phyloP scores from a whole-genome alignment of 1,140 invertebrate genomes.

The Orchestia grillus region DNA sequence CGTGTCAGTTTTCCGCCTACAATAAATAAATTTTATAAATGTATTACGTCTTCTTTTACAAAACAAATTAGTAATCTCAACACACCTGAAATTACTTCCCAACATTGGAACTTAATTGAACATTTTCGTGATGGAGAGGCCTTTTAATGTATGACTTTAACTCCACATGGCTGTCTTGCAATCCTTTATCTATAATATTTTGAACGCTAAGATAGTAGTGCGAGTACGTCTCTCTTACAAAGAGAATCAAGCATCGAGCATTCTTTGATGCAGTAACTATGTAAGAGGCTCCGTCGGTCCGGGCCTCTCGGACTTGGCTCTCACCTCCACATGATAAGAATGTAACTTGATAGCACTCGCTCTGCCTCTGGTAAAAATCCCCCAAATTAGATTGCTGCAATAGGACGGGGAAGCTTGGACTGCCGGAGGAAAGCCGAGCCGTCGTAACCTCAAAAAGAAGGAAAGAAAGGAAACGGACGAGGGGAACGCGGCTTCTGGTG shows the following conservation, averaged over 20 bases:
- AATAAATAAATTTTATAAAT: neutral
- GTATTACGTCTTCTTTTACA: no score
- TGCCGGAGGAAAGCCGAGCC: constrained; percentile 53
- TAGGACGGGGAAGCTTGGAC: constrained; percentile 55
- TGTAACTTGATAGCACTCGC: constrained; percentile 56
- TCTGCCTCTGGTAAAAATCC: constrained; percentile 56
- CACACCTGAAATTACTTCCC: no score
- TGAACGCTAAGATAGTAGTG: neutral
- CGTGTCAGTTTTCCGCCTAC: no score
- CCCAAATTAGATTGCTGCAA: constrained; percentile 56
- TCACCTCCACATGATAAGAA: constrained; percentile 55
- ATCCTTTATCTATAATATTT: neutral
- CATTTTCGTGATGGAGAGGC: neutral
- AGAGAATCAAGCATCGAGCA: neutral
- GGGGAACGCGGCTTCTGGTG: constrained; percentile 18
- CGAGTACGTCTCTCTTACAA: neutral
- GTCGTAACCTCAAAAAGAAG: constrained; percentile 45
- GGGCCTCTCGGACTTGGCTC: constrained; percentile 44
- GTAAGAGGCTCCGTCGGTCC: constrained; percentile 8
- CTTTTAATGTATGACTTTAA: neutral
- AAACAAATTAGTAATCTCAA: no score
- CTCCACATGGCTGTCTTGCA: neutral
- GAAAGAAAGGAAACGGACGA: neutral
- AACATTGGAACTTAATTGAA: neutral
- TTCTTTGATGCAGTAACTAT: constrained; percentile 43